Percentiles rank a stretch among this genome's conserved stretches.
phyloP scores from a whole-genome alignment of 2,797 vertebrate species.

The Poeciliopsis turneri region DNA sequence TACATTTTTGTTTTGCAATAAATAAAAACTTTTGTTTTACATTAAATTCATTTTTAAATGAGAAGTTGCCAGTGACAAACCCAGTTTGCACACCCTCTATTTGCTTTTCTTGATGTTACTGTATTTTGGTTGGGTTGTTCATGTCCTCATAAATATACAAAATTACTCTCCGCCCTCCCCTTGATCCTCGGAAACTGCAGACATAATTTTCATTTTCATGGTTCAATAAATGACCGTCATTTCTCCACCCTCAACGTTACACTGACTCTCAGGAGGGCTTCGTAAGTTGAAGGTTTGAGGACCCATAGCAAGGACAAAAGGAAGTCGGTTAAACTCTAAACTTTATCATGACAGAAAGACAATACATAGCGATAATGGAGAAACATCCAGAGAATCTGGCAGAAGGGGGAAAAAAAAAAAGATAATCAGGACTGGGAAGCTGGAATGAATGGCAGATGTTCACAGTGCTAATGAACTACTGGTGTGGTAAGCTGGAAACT shows the following conservation, averaged over 20 bases:
- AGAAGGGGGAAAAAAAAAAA: no score
- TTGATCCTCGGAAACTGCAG: slow-evolving; percentile 42
- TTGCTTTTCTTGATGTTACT: slow-evolving; percentile 2
- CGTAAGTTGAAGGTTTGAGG: neutral
- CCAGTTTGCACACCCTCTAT: neutral
- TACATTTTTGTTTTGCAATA: neutral
- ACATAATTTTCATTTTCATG: slow-evolving; percentile 46
- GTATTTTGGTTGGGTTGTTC: slow-evolving; percentile 9
- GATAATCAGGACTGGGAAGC: neutral
- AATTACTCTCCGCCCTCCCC: slow-evolving; percentile 27
- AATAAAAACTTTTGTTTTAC: neutral
- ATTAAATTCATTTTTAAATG: neutral
- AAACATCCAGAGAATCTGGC: neutral
- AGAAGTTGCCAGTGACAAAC: neutral
- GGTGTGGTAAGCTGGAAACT: slow-evolving; percentile 2
- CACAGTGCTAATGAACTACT: slow-evolving; percentile 2
- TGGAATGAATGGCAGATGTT: slow-evolving; percentile 1
- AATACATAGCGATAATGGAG: neutral
- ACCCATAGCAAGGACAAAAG: neutral
- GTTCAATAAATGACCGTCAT: slow-evolving; percentile 47
- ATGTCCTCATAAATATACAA: slow-evolving; percentile 18
- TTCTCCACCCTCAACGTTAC: slow-evolving; percentile 36
- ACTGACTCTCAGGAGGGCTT: slow-evolving; percentile 46
- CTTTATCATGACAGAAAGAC: neutral
- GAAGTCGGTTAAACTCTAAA: neutral